These are phyloP conservation scores for Heteronetta atricapilla DNA, from an alignment of 2,113 vertebrate genomes.

Conservation along the genomic window DNA sequence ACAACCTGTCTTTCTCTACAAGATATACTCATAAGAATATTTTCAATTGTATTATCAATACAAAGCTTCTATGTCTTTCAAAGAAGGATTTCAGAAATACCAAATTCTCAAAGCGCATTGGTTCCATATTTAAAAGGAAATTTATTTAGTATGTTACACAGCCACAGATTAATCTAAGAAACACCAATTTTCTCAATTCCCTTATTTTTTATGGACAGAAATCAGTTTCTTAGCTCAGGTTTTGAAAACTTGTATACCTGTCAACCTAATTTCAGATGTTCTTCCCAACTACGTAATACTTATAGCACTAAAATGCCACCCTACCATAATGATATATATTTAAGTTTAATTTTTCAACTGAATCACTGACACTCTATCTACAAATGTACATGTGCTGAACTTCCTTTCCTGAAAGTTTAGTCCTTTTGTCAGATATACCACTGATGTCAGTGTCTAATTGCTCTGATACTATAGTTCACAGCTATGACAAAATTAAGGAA, in stretches of 20 bases:
- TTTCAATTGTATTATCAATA: background rate
- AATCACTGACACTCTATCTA: background rate
- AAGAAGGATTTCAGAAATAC: background rate
- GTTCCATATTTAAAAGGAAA: background rate
- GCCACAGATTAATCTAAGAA: background rate
- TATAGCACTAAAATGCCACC: background rate
- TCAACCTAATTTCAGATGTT: background rate
- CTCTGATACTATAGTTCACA: background rate
- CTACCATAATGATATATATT: rapidly evolving
- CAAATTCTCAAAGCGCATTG: background rate
- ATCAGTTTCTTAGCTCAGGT: background rate
- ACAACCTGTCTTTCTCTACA: background rate
- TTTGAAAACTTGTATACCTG: background rate
- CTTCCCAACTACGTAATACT: background rate
- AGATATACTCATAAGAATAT: background rate
- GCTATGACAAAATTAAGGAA: background rate
- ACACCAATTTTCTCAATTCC: background rate
- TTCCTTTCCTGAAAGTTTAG: background rate
- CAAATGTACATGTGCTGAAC: rapidly evolving
- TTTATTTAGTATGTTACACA: background rate
- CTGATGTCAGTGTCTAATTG: background rate
- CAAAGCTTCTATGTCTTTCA: background rate
- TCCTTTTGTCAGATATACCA: background rate
- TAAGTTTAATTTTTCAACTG: background rate
- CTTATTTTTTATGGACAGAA: background rate